Evolutionary conservation across 2,797 vertebrate species (phyloP), one percentile per base, ranked within the genome.

Genomic region (Thamnophis elegans): DNA sequence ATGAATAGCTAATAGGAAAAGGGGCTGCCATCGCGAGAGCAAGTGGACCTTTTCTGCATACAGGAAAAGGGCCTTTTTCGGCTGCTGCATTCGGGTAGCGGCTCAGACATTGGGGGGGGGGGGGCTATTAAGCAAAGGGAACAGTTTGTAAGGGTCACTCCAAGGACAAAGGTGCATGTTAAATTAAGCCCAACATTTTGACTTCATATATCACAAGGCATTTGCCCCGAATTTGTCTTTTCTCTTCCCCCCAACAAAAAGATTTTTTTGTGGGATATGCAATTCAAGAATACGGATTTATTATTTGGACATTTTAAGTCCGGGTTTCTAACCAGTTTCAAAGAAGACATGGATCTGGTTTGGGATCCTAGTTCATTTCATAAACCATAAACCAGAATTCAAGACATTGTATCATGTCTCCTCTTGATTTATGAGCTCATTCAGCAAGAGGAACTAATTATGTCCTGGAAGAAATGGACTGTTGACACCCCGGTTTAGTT

Each of bases 1-100:
- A 59, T 53, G 94, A 90, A 8, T 90, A 92, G 92, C 93, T 89
- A 93, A 53, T 65, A 58, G 56, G 85, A 20, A 89, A 87, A 88
- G 87, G 89, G n/a, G 1, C 10, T 6, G 25, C 62, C 85, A 0
- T 60, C n/a, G 54, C 10, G 2, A 16, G 59, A 32, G 18, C 60
- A 51, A 55, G 26, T 1, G 3, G 5, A 4, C 87, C 91, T 60
- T 2, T 53, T 91, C 22, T 28, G 82, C 60, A 73, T 89, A 59
- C 12, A 89, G 36, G 90, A 93, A 94, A 87, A 93, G 65, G 73
- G 42, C 2, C 55, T 92, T 87, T 88, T 59, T 36, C 0, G 3
- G 4, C 55, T 62, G 0, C 12, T n/a, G 8, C 87, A 82, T 42
- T 82, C 4, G n/a, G 20, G 91, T 68, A 91, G 42, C 12, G 0